Evolutionary conservation across 2,113 vertebrate genomes (phyloP), one percentile per base, ranked within the genome.

Genomic region (Spea bombifrons): DNA sequence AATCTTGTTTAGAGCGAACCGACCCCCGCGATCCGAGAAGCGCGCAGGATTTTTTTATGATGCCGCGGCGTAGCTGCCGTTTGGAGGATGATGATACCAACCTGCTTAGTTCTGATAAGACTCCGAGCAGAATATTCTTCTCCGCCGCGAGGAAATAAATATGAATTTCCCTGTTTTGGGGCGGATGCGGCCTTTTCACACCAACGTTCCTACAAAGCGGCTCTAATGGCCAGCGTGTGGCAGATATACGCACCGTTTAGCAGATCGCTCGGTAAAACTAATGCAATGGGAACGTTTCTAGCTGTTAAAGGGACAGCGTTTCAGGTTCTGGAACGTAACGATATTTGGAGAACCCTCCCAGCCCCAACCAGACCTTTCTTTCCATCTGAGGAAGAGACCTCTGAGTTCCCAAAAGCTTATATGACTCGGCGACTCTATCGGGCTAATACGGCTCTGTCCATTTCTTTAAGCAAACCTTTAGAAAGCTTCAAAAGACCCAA

Each of bases 101-200:
- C 53, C 75, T 77, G 66, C 49, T 61, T 49, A 70, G 44, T 43
- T 49, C 52, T 63, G 66, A 77, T 77, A 77, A 77, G 75, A 12
- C 16, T 65, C 50, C 7, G 15, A 10, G 52, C 52, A 13, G n/a
- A 10, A 57, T 52, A 70, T 15, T 4, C n/a, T n/a, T 48, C 30
- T 49, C 52, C 57, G 52, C 66, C 75, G 70, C 49, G 66, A 45
- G 8, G 75, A 70, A 15, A 70, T 12, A 43, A 63, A 63, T 49
- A 3, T 5, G 16, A 59, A 12, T 13, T 59, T 8, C 15, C 55
- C 10, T 9, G 55, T 59, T 9, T 59, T 13, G 2, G 55, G 55
- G 8, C 15, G 12, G 15, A 52, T 6, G 1, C 9, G 50, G 55
- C 12, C 2, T 13, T 48, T 67, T 57, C 44, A 67, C 75, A 68